Evolutionary conservation across 2,888 invertebrate species (phyloP), one percentile per base, ranked within the genome.

Genomic region (Maniola hyperantus): DNA sequence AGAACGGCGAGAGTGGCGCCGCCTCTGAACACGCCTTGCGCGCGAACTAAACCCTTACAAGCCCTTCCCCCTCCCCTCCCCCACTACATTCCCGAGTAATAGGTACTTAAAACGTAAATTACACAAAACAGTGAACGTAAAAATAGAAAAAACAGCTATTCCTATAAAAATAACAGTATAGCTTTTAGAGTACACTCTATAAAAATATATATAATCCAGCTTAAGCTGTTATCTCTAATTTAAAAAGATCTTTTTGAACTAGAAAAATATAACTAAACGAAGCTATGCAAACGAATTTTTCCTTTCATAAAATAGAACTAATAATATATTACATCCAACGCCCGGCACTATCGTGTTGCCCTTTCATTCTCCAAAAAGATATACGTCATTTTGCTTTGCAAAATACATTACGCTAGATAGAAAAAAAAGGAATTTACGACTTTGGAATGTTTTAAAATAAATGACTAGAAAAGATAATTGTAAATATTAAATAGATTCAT

Each of bases 151-250:
- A 88, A 87, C 81, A 81, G 79, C 85, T 89, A 89, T 78, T 81
- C 76, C 89, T 91, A 91, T 89, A 91, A 91, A 91, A 91, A 91
- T 91, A 91, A 89, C 89, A 85, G 89, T 87, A 88, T 82, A 91
- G 91, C 89, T 85, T 85, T 71, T 87, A 84, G 83, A 89, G 88
- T 89, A 87, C 83, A 88, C 86, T 86, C 84, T 91, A 89, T 91
- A 92, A 91, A 91, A 91, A 91, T 89, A 91, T 91, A 90, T 88
- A 88, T 87, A 83, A 82, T 79, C 74, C 91, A 91, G 90, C 91
- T 77, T 79, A 74, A 78, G 88, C 90, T 85, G 89, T 80, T 73
- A 83, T 89, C 85, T 89, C 87, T 91, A 88, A 88, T 87, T 88
- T 85, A 83, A 87, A 87, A 83, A 77, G 75, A 80, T 84, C 75